Conservation (phyloP, 1,140 invertebrate species). For the Caenorhabditis tropicalis region DNA sequence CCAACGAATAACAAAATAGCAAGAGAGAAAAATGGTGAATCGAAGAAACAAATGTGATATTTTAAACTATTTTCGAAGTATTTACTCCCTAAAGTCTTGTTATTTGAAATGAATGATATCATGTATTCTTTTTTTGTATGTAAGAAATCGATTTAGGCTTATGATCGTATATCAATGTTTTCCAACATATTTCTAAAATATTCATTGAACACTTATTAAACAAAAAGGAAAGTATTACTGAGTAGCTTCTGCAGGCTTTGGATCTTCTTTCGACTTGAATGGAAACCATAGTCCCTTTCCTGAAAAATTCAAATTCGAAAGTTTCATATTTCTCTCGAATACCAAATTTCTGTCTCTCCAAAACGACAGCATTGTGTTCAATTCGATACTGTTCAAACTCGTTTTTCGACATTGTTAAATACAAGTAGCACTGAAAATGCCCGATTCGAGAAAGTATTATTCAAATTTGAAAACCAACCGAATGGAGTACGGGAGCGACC, state of each 20-base stretch:
- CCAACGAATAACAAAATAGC: constrained; percentile 3
- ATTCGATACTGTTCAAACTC: constrained; percentile 51
- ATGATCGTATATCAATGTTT: no score
- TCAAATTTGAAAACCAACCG: neutral
- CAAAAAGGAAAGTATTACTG: neutral
- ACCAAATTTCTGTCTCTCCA: constrained; percentile 52
- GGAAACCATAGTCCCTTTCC: constrained; percentile 52
- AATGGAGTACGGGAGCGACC: constrained; percentile 39
- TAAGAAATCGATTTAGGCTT: no score
- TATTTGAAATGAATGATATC: no score
- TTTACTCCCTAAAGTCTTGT: no score
- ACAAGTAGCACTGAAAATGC: constrained; percentile 46
- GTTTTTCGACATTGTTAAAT: constrained; percentile 48
- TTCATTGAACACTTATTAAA: neutral
- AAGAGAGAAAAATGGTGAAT: no score
- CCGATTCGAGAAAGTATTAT: neutral
- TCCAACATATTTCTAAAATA: neutral
- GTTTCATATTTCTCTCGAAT: neutral
- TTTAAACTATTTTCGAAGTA: no score
- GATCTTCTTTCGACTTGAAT: constrained; percentile 44
- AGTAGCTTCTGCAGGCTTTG: neutral
- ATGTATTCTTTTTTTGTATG: no score
- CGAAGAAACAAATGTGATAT: no score
- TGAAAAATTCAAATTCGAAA: constrained; percentile 16
- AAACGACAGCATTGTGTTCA: constrained; percentile 43